phyloP scores from a whole-genome alignment of 2,113 vertebrate genomes.

The Misgurnus mizolepis region DNA sequence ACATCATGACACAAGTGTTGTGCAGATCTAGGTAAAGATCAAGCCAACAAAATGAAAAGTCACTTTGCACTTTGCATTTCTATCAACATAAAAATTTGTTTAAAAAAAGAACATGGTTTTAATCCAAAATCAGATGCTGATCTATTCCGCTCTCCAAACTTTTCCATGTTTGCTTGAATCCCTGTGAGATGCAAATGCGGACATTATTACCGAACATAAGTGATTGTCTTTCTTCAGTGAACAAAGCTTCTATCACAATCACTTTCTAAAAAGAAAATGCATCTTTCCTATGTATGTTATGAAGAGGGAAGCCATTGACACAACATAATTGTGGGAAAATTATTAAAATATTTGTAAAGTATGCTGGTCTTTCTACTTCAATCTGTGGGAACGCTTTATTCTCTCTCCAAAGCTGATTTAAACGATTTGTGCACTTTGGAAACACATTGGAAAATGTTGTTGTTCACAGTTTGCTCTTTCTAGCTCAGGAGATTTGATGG shows the following conservation, averaged over 20 bases:
- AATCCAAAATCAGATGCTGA: neutral
- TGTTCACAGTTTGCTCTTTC: too few species aligned
- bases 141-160: too few species aligned
- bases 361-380: neutral
- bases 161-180: too few species aligned
- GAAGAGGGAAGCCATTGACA: neutral
- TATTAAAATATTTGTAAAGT: conserved; percentile 10
- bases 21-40: conserved; percentile 12
- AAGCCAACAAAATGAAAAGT: conserved; percentile 19
- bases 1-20: conserved; percentile 2
- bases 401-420: neutral
- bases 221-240: conserved; percentile 15
- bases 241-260: conserved; percentile 19
- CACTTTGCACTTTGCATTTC: conserved; percentile 21
- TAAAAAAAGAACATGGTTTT: neutral
- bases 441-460: too few species aligned
- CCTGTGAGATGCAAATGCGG: neutral
- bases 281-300: neutral
- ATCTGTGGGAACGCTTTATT: neutral
- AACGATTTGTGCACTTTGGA: too few species aligned
- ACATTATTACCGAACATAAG: conserved; percentile 6
- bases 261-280: neutral
- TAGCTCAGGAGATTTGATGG: too few species aligned
- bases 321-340: neutral
- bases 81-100: neutral